These are phyloP conservation scores for Aptenodytes forsteri DNA, from an alignment of 2,113 vertebrate species.

Conservation along the genomic window DNA sequence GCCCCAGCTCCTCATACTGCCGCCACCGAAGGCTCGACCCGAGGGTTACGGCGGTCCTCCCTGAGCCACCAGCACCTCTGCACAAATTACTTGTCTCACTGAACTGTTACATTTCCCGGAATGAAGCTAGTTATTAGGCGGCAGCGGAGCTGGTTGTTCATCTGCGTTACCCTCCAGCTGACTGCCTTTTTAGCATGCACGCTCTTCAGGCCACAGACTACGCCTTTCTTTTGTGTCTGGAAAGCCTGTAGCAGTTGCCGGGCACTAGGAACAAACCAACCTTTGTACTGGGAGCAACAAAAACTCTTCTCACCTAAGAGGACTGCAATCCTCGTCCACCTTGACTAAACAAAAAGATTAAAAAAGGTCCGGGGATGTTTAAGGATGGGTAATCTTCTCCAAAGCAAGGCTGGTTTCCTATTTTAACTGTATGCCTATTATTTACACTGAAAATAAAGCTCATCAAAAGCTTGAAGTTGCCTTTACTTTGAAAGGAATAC, in stretches of 20 bases:
- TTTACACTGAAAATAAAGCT: not conserved
- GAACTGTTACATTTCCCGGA: not conserved
- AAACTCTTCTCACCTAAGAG: conserved; percentile 21
- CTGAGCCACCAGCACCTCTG: not conserved
- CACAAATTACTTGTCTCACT: not conserved
- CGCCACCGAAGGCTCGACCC: not conserved
- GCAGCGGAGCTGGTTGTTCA: not conserved
- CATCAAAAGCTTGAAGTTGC: conserved; percentile 27
- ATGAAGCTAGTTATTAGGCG: not conserved
- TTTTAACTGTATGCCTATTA: not conserved
- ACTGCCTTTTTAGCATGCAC: conserved; percentile 63
- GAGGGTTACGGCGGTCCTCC: not conserved
- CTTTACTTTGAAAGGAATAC: conserved; percentile 40
- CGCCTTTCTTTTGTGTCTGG: conserved; percentile 69
- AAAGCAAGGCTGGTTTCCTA: not conserved
- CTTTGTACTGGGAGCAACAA: not conserved
- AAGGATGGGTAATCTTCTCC: not conserved
- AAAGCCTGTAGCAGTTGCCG: conserved; percentile 44
- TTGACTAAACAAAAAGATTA: not conserved
- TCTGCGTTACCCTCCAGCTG: conserved; percentile 21
- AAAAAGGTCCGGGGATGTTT: not conserved
- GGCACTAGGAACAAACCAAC: conserved; percentile 27
- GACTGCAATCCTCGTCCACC: not conserved
- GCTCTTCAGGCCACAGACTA: conserved; percentile 65
- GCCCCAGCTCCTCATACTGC: not conserved